phyloP scores from a whole-genome alignment of 2,113 vertebrate genomes.

The Tragelaphus buxtoni region DNA sequence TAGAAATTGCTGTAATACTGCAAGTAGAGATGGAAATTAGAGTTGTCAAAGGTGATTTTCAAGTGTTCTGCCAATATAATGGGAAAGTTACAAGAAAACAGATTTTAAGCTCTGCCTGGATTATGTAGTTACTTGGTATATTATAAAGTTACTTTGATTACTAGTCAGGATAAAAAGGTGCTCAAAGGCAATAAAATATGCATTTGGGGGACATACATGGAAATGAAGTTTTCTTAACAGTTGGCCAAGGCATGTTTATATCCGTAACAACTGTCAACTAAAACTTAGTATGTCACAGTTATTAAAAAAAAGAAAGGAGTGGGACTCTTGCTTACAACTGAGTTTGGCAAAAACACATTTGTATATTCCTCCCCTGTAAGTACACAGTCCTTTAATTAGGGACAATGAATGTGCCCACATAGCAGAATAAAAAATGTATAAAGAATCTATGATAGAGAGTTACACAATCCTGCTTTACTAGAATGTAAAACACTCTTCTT shows the following conservation, averaged over 20 bases:
- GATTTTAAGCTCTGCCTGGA: not conserved
- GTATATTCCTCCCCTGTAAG: not conserved
- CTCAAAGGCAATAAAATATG: not conserved
- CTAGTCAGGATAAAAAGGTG: not conserved
- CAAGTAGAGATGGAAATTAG: conserved; percentile 27
- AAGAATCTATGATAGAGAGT: not conserved
- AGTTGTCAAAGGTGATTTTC: not conserved
- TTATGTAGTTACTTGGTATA: not conserved
- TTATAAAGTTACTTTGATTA: not conserved
- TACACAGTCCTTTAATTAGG: not conserved
- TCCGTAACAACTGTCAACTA: not conserved
- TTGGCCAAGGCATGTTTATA: not conserved
- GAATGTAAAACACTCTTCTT: not conserved
- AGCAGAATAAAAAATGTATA: not conserved
- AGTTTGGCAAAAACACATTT: not conserved
- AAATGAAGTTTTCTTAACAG: not conserved
- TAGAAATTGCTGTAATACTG: not conserved
- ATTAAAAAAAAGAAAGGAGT: not conserved
- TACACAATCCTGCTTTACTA: not conserved
- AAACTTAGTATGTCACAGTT: not conserved
- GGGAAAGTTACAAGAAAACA: not conserved
- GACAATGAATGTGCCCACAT: not conserved
- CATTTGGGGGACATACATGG: not conserved
- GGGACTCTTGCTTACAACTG: not conserved
- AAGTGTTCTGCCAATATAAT: not conserved